Evolutionary conservation across 2,888 invertebrate genomes (phyloP).

Genomic region (Liposcelis brunnea): DNA sequence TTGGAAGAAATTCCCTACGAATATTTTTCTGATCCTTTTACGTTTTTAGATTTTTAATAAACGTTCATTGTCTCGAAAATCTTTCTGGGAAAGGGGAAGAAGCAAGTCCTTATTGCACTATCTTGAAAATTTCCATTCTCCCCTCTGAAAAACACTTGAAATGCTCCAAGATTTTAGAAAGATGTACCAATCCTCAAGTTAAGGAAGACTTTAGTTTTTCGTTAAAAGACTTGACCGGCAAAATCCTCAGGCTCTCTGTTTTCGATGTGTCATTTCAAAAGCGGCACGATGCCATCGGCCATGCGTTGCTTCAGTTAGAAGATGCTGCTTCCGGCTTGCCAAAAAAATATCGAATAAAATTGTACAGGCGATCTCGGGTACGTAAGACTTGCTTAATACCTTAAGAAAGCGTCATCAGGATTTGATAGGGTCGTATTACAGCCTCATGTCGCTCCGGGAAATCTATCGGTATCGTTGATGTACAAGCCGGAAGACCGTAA

Average conservation of each 20-base stretch:
- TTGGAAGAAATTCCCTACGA: too few species aligned
- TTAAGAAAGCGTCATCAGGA: too few species aligned
- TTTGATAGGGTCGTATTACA: too few species aligned
- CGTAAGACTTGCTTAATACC: too few species aligned
- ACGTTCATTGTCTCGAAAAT: slow-evolving; percentile 15
- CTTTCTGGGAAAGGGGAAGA: slow-evolving; percentile 16
- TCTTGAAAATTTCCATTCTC: slow-evolving; percentile 15
- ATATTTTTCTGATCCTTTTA: too few species aligned
- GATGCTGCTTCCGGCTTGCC: slow-evolving; percentile 11
- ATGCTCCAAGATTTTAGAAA: slow-evolving; percentile 12
- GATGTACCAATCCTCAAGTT: slow-evolving; percentile 15
- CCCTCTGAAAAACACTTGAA: slow-evolving; percentile 14
- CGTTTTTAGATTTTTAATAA: background rate
- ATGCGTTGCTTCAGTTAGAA: slow-evolving; percentile 15
- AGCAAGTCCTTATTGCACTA: slow-evolving; percentile 13
- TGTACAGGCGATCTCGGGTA: slow-evolving; percentile 14
- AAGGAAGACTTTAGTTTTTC: slow-evolving; percentile 16
- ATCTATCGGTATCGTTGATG: too few species aligned
- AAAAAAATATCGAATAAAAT: slow-evolving; percentile 8
- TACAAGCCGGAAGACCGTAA: too few species aligned
- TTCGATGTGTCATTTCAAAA: slow-evolving; percentile 16
- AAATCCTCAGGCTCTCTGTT: slow-evolving; percentile 15
- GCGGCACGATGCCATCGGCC: slow-evolving; percentile 18
- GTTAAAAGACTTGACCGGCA: slow-evolving; percentile 11
- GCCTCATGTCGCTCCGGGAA: too few species aligned